Percentiles rank a stretch among this genome's conserved stretches.
These are phyloP conservation scores for Euzophera pinguis DNA, from an alignment of 2,888 invertebrate genomes.

Conservation along the genomic window DNA sequence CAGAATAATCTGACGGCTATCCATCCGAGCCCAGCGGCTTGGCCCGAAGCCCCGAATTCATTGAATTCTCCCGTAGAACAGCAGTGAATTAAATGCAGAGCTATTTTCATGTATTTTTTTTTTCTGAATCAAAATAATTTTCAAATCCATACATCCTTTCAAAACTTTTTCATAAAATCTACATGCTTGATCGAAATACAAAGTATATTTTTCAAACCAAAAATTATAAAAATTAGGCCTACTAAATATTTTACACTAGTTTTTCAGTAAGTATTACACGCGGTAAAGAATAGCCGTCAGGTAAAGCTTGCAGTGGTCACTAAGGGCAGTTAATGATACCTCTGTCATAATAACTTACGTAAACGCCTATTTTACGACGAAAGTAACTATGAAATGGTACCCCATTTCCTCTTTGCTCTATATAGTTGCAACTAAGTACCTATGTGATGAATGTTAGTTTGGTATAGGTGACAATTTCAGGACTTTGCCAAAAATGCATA, in stretches of 20 bases:
- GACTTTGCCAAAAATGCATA: no score
- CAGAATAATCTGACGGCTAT: not conserved
- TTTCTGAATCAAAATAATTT: no score
- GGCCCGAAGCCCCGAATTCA: not conserved
- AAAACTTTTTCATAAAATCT: no score
- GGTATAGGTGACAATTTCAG: no score
- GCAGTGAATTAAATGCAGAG: no score
- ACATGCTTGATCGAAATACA: no score
- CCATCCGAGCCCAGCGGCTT: not conserved
- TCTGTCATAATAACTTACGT: not conserved
- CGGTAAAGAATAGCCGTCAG: not conserved
- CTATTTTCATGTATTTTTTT: no score
- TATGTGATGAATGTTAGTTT: no score
- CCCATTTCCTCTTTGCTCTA: not conserved
- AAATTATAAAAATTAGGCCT: no score
- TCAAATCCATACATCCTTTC: no score
- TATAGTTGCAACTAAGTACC: not conserved
- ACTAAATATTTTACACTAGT: not conserved
- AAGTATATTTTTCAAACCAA: no score
- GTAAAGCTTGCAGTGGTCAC: not conserved
- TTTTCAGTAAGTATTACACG: not conserved
- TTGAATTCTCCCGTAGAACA: no score
- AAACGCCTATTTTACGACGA: not conserved
- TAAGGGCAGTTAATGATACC: not conserved
- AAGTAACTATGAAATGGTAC: slow-evolving; percentile 1